Evolutionary conservation across 1,140 invertebrate species (phyloP).

Genomic region (Hylaeus volcanicus): DNA sequence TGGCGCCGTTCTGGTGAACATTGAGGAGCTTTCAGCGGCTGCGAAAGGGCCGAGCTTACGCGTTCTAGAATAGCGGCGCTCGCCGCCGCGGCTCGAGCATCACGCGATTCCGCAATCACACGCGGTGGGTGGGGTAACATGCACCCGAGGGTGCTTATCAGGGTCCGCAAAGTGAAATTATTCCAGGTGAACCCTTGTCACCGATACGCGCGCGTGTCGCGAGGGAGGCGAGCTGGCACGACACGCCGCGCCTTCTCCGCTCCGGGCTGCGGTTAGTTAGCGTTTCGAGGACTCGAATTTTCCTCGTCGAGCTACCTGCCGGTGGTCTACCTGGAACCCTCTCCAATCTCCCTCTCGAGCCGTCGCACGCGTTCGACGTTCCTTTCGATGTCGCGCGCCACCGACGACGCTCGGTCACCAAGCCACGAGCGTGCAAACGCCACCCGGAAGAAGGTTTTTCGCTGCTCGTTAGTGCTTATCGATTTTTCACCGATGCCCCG

Average conservation of each 20-base stretch:
- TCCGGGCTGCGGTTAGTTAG: neutral
- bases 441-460: conserved; percentile 15
- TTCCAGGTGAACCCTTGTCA: conserved; percentile 70
- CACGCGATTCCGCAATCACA: conserved; percentile 79
- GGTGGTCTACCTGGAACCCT: too few relatives aligned
- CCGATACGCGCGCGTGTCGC: conserved; percentile 61
- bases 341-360: neutral
- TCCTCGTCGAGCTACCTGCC: too few relatives aligned
- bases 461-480: conserved; percentile 16
- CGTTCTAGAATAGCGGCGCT: conserved; percentile 6
- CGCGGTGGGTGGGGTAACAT: conserved; percentile 69
- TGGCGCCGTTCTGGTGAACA: too few relatives aligned
- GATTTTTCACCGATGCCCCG: conserved; percentile 10
- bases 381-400: too few relatives aligned
- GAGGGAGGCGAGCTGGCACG: conserved; percentile 3
- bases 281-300: conserved; percentile 11
- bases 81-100: conserved; percentile 25
- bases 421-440: neutral
- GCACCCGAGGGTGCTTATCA: conserved; percentile 74
- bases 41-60: conserved; percentile 51
- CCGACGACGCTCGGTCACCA: neutral
- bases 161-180: conserved; percentile 78
- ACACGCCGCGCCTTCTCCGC: conserved; percentile 23
- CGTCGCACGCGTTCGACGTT: neutral
- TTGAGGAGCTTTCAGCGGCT: conserved; percentile 37